Conservation (phyloP, 1,140 invertebrate species). For the roundworm (Caenorhabditis elegans) region WBcel235 BX284606.5:4747001-4747500, state of each 20-base stretch:
- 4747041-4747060: too few relatives aligned
- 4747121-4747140: constrained; percentile 11
- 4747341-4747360: background rate
- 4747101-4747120: constrained; percentile 17
- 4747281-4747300: background rate
- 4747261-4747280: background rate
- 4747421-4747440: background rate
- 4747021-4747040: too few relatives aligned
- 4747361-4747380: background rate
- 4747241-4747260: background rate
- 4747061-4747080: background rate
- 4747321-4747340: background rate
- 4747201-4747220: too few relatives aligned
- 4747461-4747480: background rate
- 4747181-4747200: background rate
- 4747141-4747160: background rate
- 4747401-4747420: background rate
- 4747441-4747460: background rate
- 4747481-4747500: background rate
- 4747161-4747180: background rate
- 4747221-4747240: background rate
- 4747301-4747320: background rate
- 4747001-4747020: too few relatives aligned
- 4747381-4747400: background rate
- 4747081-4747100: background rate